A percentile compares a stretch with the other conserved stretches of the same genome.
These are phyloP conservation scores for Melanogrammus aeglefinus DNA, from an alignment of 2,797 vertebrate species.

Conservation along the genomic window DNA sequence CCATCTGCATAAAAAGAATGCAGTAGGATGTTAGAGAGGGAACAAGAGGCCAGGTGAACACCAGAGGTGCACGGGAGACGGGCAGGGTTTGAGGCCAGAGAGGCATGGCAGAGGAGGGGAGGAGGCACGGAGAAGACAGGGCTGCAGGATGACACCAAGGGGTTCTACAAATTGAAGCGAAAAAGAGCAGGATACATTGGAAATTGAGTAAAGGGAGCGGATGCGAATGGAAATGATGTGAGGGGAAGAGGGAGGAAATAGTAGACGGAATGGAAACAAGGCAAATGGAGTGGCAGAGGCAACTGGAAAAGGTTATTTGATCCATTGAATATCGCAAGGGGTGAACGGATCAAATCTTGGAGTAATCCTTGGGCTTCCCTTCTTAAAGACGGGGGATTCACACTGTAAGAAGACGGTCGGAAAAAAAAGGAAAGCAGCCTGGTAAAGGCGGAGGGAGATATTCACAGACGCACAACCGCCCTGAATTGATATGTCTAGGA, in stretches of 20 bases:
- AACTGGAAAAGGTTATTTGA: slow-evolving; percentile 34
- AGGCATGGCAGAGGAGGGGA: slow-evolving; percentile 9
- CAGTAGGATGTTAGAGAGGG: slow-evolving; percentile 28
- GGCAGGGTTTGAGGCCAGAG: slow-evolving; percentile 2
- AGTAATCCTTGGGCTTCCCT: slow-evolving; percentile 17
- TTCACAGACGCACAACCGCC: not conserved
- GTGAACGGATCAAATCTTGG: slow-evolving; percentile 28
- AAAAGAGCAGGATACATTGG: slow-evolving; percentile 5
- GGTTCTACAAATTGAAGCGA: slow-evolving; percentile 29
- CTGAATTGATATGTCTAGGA: not conserved
- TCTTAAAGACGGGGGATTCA: slow-evolving; percentile 13
- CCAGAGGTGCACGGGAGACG: slow-evolving; percentile 12
- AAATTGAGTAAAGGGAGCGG: slow-evolving; percentile 30
- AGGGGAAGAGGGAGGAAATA: slow-evolving; percentile 24
- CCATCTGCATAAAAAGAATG: slow-evolving; percentile 29
- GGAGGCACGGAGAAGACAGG: slow-evolving; percentile 6
- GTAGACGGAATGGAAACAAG: slow-evolving; percentile 5
- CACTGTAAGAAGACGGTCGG: not conserved
- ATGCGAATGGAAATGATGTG: slow-evolving; percentile 27
- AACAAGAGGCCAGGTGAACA: slow-evolving; percentile 30
- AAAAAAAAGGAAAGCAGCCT: not conserved
- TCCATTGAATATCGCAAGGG: slow-evolving; percentile 16
- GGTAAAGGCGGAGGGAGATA: not conserved
- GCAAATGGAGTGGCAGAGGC: slow-evolving; percentile 10
- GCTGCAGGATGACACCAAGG: slow-evolving; percentile 15